Evolutionary conservation across 2,113 vertebrate genomes (phyloP).

Genomic region (Perca schrenkii): DNA sequence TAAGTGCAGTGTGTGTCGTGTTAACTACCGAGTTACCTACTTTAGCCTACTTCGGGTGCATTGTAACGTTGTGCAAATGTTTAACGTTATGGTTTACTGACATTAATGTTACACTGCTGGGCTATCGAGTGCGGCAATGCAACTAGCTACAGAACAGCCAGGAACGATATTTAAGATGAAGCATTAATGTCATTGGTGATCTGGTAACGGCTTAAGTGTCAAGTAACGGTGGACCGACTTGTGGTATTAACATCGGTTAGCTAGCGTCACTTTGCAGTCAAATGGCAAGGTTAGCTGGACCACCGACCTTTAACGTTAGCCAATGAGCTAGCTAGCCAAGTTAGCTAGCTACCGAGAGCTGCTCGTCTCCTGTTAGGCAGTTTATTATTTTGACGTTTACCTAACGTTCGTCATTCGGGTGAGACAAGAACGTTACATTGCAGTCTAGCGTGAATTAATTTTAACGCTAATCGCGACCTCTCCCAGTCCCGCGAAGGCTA

Average conservation of each 20-base stretch:
- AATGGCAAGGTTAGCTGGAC: constrained; percentile 69
- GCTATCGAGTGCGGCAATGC: constrained; percentile 28
- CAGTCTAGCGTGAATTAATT: background rate
- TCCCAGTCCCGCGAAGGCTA: background rate
- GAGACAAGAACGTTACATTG: background rate
- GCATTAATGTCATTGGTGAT: background rate
- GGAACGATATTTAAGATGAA: background rate
- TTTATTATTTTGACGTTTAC: background rate
- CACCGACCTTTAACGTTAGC: constrained; percentile 78
- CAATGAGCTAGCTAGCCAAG: constrained; percentile 43
- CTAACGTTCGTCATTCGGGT: background rate
- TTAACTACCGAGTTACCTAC: background rate
- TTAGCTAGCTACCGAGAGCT: constrained; percentile 56
- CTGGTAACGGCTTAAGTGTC: background rate
- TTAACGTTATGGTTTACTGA: background rate
- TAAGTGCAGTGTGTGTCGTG: no score
- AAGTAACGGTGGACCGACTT: background rate
- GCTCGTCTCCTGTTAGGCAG: background rate
- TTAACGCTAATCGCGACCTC: background rate
- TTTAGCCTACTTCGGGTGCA: background rate
- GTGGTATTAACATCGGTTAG: background rate
- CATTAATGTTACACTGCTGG: background rate
- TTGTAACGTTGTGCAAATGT: background rate
- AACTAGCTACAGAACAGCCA: background rate
- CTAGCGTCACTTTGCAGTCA: constrained; percentile 33